These are phyloP conservation scores for Tromatobia lineatoria DNA, from an alignment of 2,888 invertebrate genomes.

Conservation along the genomic window DNA sequence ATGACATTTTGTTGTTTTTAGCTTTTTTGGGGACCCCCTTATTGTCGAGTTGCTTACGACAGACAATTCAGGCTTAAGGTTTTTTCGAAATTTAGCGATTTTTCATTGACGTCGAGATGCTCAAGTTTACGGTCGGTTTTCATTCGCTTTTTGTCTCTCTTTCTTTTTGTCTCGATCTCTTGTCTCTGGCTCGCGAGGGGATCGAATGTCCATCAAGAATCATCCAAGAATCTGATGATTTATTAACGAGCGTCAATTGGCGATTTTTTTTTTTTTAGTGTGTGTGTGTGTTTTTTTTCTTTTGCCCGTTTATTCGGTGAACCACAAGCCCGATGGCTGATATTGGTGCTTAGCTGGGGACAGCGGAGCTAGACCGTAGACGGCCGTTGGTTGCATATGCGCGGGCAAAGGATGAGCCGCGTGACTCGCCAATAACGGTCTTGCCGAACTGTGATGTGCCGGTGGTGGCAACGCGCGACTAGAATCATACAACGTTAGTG, in stretches of 20 bases:
- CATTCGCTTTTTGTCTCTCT: constrained; percentile 8
- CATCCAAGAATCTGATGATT: constrained; percentile 18
- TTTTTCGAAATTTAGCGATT: constrained; percentile 11
- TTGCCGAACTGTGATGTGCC: constrained; percentile 93
- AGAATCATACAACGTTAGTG: constrained; percentile 85
- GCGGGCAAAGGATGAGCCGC: constrained; percentile 93
- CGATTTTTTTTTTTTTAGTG: background rate
- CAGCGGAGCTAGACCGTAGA: constrained; percentile 90
- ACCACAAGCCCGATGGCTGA: constrained; percentile 91
- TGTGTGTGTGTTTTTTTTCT: background rate
- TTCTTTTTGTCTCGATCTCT: background rate
- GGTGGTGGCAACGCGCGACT: constrained; percentile 92
- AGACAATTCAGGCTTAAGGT: constrained; percentile 11
- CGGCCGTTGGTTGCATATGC: constrained; percentile 90
- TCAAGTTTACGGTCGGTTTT: background rate
- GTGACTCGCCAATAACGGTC: constrained; percentile 89
- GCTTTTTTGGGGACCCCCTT: constrained; percentile 32
- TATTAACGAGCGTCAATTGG: constrained; percentile 3
- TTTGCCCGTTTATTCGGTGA: constrained; percentile 87
- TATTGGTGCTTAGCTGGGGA: constrained; percentile 91
- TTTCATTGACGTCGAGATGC: background rate
- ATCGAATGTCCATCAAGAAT: constrained; percentile 28
- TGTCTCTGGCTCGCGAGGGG: constrained; percentile 13
- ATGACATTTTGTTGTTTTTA: constrained; percentile 18
- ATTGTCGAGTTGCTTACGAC: constrained; percentile 49